Evolutionary conservation across 2,797 vertebrate genomes (phyloP), one percentile per base, ranked within the genome.

Genomic region (Orestias chungarensis): DNA sequence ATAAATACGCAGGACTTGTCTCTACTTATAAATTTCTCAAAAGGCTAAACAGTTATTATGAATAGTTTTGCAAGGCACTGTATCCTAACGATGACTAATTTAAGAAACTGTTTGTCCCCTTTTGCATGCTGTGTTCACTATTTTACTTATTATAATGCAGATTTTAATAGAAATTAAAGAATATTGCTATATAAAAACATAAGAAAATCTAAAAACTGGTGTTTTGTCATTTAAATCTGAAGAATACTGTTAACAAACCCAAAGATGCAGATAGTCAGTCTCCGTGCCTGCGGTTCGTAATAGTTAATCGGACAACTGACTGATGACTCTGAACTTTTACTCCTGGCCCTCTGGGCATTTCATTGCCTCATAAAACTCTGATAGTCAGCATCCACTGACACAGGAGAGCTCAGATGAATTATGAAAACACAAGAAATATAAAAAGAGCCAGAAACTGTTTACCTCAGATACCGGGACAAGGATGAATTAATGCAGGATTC

Each of bases 311-410:
- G 88, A 89, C 86, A 85, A 86, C 78, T 86, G 88, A 90, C 78
- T 88, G 89, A 91, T 89, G 80, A 88, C 52, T 14, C 81, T 88
- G 91, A 93, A 89, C 92, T 92, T 93, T 93, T 81, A 76, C 76
- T 80, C 81, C 64, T 40, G 76, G 86, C 80, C 78, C 89, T 80
- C 73, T 82, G 82, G 83, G 81, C 74, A 80, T 82, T 74, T 82
- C 78, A 73, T 78, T 29, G 68, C 77, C 74, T 88, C 76, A 68
- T 85, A 81, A 87, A 87, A 80, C 47, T 31, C 79, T 54, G 80
- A 82, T 75, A 76, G 76, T 74, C 81, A 71, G 78, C 66, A 25
- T 73, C 82, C 67, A 33, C 81, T 80, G 78, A 87, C 82, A 86
- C 83, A 79, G 52, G 68, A 79, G 76, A 66, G 79, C 79, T 80